Conservation (phyloP, 2,797 vertebrate genomes). For the Amazona ochrocephala region DNA sequence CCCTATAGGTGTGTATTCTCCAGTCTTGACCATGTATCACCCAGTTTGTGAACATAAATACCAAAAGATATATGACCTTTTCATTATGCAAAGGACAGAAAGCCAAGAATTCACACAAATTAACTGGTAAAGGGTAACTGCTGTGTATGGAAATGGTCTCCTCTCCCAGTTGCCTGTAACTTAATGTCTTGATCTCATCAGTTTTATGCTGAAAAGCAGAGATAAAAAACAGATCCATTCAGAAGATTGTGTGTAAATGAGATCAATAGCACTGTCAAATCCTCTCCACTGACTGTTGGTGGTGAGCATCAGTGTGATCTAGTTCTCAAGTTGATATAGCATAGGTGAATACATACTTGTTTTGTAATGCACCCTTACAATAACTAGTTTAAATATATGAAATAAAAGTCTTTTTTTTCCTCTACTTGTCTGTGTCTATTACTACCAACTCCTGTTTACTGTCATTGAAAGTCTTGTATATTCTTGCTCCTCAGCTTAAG, state of each 20-base stretch:
- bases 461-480: background rate
- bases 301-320: background rate
- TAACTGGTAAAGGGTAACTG: background rate
- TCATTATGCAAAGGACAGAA: background rate
- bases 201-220: conserved; percentile 3
- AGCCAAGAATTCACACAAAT: background rate
- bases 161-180: background rate
- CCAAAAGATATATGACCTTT: background rate
- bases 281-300: background rate
- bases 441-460: background rate
- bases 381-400: background rate
- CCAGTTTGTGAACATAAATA: background rate
- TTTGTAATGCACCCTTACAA: too few species aligned
- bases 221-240: background rate
- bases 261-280: background rate
- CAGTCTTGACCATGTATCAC: background rate
- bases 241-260: background rate
- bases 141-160: background rate
- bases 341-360: background rate
- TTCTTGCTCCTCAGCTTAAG: background rate
- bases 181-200: background rate
- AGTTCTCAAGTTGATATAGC: background rate
- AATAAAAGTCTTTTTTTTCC: background rate
- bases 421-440: background rate
- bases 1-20: background rate